phyloP scores from a whole-genome alignment of 2,888 invertebrate genomes.

The Cantharis rufa region DNA sequence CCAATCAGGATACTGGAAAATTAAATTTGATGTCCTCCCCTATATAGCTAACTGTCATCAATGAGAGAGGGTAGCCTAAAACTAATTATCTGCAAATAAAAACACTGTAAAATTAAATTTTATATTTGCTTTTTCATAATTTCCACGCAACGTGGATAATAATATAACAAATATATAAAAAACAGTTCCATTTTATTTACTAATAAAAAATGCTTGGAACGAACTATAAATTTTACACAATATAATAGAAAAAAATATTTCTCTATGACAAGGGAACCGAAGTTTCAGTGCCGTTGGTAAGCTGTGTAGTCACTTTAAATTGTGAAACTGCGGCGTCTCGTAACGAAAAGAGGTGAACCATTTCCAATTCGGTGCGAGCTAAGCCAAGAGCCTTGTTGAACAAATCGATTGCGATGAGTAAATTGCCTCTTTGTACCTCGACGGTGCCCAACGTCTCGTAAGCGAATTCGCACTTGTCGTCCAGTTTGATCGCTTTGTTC shows the following conservation, averaged over 20 bases:
- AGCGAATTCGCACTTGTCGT: constrained; percentile 91
- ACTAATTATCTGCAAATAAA: neutral
- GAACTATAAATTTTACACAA: neutral
- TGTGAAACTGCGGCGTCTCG: constrained; percentile 91
- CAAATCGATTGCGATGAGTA: constrained; percentile 78
- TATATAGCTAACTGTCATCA: no score
- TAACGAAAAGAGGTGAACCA: constrained; percentile 88
- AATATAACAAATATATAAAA: neutral
- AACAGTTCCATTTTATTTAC: neutral
- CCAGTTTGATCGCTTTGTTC: constrained; percentile 81
- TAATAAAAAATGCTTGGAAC: neutral
- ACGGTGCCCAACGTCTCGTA: constrained; percentile 94
- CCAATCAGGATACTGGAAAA: no score
- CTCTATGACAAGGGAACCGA: neutral
- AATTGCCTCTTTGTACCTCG: constrained; percentile 89
- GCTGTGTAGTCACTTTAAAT: constrained; percentile 75
- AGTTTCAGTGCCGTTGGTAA: constrained; percentile 62
- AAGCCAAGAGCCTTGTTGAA: constrained; percentile 88
- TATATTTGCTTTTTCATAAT: neutral
- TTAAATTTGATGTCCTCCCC: no score
- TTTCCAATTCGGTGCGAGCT: constrained; percentile 85
- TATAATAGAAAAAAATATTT: neutral
- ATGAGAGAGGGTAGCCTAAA: no score
- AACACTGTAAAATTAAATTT: neutral
- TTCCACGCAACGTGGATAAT: neutral